phyloP scores from a whole-genome alignment of 2,888 invertebrate genomes.

The Eilema griseolum region DNA sequence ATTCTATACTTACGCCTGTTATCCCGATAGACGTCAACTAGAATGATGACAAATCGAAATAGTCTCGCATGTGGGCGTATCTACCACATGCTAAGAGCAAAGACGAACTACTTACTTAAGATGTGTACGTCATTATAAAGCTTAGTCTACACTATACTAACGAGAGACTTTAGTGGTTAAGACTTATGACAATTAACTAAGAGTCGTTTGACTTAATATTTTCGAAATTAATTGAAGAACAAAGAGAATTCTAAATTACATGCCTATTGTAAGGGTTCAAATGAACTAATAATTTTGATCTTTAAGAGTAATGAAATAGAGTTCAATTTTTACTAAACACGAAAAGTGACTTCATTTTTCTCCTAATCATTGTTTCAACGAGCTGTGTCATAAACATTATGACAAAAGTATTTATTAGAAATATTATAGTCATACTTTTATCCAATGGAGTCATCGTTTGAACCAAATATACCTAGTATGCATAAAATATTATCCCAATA shows the following conservation, averaged over 20 bases:
- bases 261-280: neutral
- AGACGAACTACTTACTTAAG: constrained; percentile 28
- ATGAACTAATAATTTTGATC: neutral
- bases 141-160: constrained; percentile 14
- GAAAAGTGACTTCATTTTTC: constrained; percentile 14
- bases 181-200: neutral
- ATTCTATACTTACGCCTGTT: neutral
- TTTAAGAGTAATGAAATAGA: neutral
- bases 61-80: constrained; percentile 41
- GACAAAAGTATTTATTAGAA: constrained; percentile 18
- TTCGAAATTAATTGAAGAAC: neutral
- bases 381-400: constrained; percentile 33
- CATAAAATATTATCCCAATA: neutral
- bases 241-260: neutral
- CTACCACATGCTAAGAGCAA: constrained; percentile 42
- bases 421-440: neutral
- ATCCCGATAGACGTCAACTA: constrained; percentile 12
- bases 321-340: neutral
- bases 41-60: constrained; percentile 36
- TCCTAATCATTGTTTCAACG: constrained; percentile 14
- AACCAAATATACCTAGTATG: constrained; percentile 27
- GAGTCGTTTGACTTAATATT: neutral
- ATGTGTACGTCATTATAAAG: constrained; percentile 25
- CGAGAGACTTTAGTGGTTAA: neutral
- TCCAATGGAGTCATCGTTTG: constrained; percentile 23